Base-by-base conservation (phyloP, 2,888 invertebrate species). In the Metacarcinus magister region DNA sequence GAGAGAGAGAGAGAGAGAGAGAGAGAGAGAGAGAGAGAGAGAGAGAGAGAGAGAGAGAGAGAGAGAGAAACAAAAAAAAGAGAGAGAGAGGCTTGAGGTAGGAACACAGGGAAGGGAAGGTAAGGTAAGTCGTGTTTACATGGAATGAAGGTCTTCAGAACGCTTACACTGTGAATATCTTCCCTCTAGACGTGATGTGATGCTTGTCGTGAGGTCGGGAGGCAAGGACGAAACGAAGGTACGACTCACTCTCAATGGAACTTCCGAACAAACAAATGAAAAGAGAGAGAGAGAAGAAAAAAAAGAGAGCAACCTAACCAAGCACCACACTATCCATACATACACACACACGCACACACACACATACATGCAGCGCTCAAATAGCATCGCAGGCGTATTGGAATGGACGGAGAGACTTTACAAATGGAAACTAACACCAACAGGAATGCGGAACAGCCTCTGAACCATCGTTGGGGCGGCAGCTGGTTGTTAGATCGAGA, bases 401-500 rank as follows among this genome's bases (percentile, higher is more conserved):
- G 32, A 28, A 82, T 32, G 32, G 32, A 82, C 82, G 23, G 1
- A 82, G 23, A 5, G 82, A 82, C 82, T 82, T 82, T 32, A 82
- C 10, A 32, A 32, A 82, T 7, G 82, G 82, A 2, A 82, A 82
- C 32, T 23, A 82, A 82, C 32, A 32, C 10, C 32, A 82, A 32
- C 32, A 32, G 32, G 32, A 28, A 28, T 82, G 32, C 82, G 19
- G 32, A 82, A 32, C 32, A 2, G 82, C 82, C 82, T 28, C 8
- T 28, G 82, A 82, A 82, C 82, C 32, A 28, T 82, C 82, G 67
- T 39, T 32, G 19, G 19, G 93, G 16, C 67, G 43, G 75, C 93
- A 67, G 67, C 93, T 93, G 93, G 67, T 39, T 93, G 93, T 44
- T 93, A 67, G 75, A 93, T 93, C 43, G 67, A 48, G 28, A 93